phyloP scores from a whole-genome alignment of 92 coral and sea anemone genomes.

The Umimayanthus chanpuru region DNA sequence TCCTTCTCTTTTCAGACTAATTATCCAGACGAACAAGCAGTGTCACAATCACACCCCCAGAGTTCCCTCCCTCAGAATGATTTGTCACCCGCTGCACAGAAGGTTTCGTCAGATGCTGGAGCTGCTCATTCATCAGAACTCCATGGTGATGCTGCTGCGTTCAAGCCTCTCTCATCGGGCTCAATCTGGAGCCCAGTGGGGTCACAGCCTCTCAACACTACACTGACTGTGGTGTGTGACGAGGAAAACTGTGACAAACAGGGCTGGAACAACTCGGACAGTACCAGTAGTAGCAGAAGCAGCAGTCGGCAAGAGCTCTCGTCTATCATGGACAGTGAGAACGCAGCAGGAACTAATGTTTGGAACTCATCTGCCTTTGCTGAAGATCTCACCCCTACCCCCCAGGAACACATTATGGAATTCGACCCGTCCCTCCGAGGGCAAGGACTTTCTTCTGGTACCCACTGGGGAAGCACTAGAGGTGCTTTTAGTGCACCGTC shows the following conservation, averaged over 20 bases:
- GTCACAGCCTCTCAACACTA: constrained; percentile 54
- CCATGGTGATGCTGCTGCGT: constrained; percentile 66
- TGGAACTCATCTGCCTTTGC: constrained; percentile 85
- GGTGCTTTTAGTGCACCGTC: constrained; percentile 99
- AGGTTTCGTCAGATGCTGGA: constrained; percentile 49
- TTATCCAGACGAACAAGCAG: constrained; percentile 17
- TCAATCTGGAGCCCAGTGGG: constrained; percentile 91
- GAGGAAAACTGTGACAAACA: constrained; percentile 83
- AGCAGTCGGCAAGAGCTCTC: constrained; percentile 97
- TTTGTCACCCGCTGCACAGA: constrained; percentile 57
- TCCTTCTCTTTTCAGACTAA: constrained; percentile 15
- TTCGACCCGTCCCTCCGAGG: constrained; percentile 78
- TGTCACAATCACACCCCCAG: constrained; percentile 6
- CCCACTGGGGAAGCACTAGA: constrained; percentile 85
- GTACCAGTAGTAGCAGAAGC: constrained; percentile 96
- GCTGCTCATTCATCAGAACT: constrained; percentile 53
- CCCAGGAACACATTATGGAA: constrained; percentile 65
- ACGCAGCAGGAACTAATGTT: constrained; percentile 51
- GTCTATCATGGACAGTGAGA: constrained; percentile 93
- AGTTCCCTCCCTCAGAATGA: constrained; percentile 35
- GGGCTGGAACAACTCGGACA: constrained; percentile 98
- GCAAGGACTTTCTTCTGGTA: constrained; percentile 56
- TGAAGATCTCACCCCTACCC: constrained; percentile 89
- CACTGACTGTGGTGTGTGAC: constrained; percentile 84
- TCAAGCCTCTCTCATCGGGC: constrained; percentile 78